These are phyloP conservation scores for Phortica okadai DNA, from an alignment of 2,888 invertebrate species.

Conservation along the genomic window DNA sequence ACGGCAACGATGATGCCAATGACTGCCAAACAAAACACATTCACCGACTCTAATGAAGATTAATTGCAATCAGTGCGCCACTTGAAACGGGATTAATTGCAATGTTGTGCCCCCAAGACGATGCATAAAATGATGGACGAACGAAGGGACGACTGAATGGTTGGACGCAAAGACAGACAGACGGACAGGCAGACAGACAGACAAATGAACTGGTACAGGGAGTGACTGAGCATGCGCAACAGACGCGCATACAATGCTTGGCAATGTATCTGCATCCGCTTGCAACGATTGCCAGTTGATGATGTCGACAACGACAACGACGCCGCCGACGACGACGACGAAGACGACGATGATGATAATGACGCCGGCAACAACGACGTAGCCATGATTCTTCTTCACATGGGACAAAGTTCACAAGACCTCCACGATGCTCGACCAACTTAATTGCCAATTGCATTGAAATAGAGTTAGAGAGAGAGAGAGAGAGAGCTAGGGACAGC, in stretches of 20 bases:
- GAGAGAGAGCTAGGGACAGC: background rate
- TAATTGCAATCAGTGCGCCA: slow-evolving; percentile 75
- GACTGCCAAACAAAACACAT: slow-evolving; percentile 30
- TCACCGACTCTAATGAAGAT: slow-evolving; percentile 73
- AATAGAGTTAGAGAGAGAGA: slow-evolving; percentile 22
- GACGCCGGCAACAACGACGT: background rate
- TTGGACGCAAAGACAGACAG: background rate
- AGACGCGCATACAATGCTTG: background rate
- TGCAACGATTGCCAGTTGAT: slow-evolving; percentile 3
- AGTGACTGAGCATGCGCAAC: slow-evolving; percentile 15
- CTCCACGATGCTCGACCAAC: slow-evolving; percentile 64
- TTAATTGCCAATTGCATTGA: slow-evolving; percentile 68
- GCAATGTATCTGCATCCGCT: slow-evolving; percentile 9
- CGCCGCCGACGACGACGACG: slow-evolving; percentile 14
- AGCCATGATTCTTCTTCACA: slow-evolving; percentile 30
- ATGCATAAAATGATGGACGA: background rate
- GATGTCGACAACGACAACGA: slow-evolving; percentile 26
- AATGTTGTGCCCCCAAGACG: slow-evolving; percentile 38
- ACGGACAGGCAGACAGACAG: slow-evolving; percentile 10
- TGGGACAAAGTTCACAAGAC: slow-evolving; percentile 72
- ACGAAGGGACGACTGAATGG: background rate
- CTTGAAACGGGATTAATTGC: slow-evolving; percentile 74
- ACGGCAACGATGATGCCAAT: slow-evolving; percentile 40
- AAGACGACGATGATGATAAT: slow-evolving; percentile 40
- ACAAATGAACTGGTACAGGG: background rate